Conservation (phyloP, 2,113 vertebrate species). For the Lophotis ruficrista region DNA sequence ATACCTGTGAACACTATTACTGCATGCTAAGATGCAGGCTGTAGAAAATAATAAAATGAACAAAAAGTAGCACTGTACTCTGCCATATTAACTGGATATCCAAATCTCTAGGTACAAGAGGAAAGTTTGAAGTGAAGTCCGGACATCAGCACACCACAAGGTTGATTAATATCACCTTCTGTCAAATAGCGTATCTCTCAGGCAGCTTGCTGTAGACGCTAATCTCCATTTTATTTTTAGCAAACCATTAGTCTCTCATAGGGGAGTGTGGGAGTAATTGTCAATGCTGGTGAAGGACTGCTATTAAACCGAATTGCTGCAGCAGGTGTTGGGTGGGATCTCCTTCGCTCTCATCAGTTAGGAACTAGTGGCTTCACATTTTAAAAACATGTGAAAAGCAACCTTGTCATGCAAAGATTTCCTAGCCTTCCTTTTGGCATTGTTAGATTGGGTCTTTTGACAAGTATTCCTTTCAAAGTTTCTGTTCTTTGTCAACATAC, state of each 20-base stretch:
- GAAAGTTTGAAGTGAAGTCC: neutral
- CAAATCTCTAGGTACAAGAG: neutral
- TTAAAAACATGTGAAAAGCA: conserved; percentile 53
- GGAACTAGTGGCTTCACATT: conserved; percentile 46
- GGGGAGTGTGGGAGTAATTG: conserved; percentile 76
- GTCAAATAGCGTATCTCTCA: neutral
- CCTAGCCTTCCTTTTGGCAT: neutral
- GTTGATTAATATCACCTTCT: conserved; percentile 21
- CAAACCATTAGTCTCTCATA: conserved; percentile 76
- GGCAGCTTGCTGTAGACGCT: neutral
- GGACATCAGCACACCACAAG: neutral
- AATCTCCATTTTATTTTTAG: conserved; percentile 79
- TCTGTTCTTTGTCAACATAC: neutral
- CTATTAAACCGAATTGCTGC: conserved; percentile 64
- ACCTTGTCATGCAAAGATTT: neutral
- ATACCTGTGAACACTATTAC: neutral
- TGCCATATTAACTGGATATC: neutral
- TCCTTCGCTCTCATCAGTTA: conserved; percentile 42
- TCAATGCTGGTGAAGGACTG: conserved; percentile 70
- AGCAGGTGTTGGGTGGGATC: conserved; percentile 69
- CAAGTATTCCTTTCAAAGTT: neutral
- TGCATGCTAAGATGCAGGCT: neutral
- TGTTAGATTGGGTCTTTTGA: neutral
- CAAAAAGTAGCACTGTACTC: neutral
- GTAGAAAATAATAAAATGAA: neutral